A percentile compares a stretch with the other conserved stretches of the same genome.
Evolutionary conservation across 2,888 invertebrate genomes (phyloP).

Genomic region (Hypsopygia costalis): DNA sequence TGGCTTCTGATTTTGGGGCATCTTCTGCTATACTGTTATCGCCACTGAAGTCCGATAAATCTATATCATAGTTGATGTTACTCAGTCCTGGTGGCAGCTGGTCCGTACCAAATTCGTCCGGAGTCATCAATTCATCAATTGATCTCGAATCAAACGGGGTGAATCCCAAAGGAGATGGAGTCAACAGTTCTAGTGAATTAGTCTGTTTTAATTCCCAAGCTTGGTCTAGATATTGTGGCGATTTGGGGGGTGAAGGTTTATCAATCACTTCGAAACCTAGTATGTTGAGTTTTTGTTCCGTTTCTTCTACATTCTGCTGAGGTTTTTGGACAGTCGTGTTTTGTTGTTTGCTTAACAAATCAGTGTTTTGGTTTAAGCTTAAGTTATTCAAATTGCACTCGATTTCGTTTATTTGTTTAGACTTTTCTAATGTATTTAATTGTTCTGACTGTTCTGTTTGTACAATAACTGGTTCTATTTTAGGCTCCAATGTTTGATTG

Average conservation of each 20-base stretch:
- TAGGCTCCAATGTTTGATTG: not conserved
- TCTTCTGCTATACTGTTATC: conserved; percentile 85
- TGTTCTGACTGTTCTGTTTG: not conserved
- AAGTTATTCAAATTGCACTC: no score
- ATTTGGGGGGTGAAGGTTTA: conserved; percentile 52
- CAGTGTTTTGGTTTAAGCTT: no score
- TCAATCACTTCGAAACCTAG: conserved; percentile 53
- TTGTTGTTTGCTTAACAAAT: no score
- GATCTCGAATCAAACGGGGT: conserved; percentile 80
- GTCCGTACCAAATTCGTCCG: conserved; percentile 79
- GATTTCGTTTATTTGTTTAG: no score
- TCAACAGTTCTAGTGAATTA: conserved; percentile 75
- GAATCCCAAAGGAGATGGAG: conserved; percentile 79
- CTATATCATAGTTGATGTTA: conserved; percentile 88
- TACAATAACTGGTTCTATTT: not conserved
- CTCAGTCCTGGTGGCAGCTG: conserved; percentile 82
- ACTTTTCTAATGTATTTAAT: conserved; percentile 1
- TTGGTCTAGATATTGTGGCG: conserved; percentile 46
- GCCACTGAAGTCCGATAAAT: conserved; percentile 86
- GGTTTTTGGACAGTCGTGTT: no score
- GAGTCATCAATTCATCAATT: conserved; percentile 80
- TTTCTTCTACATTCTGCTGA: conserved; percentile 11
- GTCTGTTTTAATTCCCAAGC: conserved; percentile 57
- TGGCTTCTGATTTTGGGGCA: conserved; percentile 47
- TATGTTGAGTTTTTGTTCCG: conserved; percentile 48